phyloP scores from a whole-genome alignment of 2,113 vertebrate genomes.

The Dascyllus trimaculatus region DNA sequence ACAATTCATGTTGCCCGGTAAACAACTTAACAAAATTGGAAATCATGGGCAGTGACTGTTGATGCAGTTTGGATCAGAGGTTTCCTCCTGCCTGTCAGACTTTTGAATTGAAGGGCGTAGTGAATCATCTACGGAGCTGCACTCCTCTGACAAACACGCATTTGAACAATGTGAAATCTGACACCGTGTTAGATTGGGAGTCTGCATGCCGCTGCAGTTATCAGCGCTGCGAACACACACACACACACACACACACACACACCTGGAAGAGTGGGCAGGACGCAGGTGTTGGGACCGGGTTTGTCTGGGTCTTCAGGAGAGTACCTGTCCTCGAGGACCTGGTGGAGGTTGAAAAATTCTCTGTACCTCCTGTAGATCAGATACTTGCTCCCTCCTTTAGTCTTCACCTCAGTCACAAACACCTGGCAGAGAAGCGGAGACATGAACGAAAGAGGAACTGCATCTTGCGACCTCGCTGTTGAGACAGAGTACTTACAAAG shows the following conservation, averaged over 20 bases:
- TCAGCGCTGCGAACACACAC: neutral
- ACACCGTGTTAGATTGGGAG: neutral
- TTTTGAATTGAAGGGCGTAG: neutral
- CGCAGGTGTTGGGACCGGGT: conserved; percentile 80
- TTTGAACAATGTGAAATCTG: conserved; percentile 36
- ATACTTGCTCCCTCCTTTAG: conserved; percentile 92
- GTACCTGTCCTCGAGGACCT: conserved; percentile 89
- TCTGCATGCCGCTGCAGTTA: neutral
- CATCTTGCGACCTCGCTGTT: too few species aligned
- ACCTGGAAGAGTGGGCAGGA: conserved; percentile 93
- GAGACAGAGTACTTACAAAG: conserved; percentile 87
- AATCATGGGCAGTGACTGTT: neutral
- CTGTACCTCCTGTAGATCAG: conserved; percentile 95
- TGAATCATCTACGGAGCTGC: neutral
- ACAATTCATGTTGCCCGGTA: neutral
- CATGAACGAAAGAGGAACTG: neutral
- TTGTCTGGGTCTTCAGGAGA: conserved; percentile 78
- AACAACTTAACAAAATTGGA: neutral
- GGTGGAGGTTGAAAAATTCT: conserved; percentile 90
- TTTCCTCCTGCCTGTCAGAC: neutral
- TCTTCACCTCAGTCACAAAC: conserved; percentile 96
- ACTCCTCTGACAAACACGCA: neutral
- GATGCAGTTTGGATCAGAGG: neutral
- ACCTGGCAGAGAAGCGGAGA: conserved; percentile 72
- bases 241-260: conserved; percentile 21